Percentiles rank a stretch among this genome's conserved stretches.
Conservation (phyloP, 2,113 vertebrate species). For the Sebastes fasciatus region DNA sequence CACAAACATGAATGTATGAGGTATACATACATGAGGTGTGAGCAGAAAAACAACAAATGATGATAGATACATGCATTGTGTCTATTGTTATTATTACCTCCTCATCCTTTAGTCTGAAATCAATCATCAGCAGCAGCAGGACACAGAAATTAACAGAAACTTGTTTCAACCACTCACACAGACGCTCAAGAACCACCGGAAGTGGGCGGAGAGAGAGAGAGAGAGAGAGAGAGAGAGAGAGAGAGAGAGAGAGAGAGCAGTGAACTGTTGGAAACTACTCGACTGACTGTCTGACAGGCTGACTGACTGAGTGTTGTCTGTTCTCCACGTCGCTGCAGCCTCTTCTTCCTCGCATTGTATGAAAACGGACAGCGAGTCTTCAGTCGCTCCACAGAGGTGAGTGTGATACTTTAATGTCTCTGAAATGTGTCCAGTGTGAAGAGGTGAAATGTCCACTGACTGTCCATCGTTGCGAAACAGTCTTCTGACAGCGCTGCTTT, state of each 20-base stretch:
- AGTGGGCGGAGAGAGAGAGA: slow-evolving; percentile 71
- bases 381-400: slow-evolving; percentile 72
- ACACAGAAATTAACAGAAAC: slow-evolving; percentile 22
- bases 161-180: slow-evolving; percentile 19
- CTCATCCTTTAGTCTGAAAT: not conserved
- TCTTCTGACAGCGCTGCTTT: slow-evolving; percentile 74
- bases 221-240: slow-evolving; percentile 16
- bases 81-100: not conserved
- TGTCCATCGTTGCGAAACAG: slow-evolving; percentile 58
- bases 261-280: slow-evolving; percentile 74
- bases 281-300: slow-evolving; percentile 3
- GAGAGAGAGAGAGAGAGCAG: slow-evolving; percentile 56
- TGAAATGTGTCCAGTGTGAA: not conserved
- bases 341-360: slow-evolving; percentile 68
- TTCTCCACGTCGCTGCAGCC: slow-evolving; percentile 54
- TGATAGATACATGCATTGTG: too few relatives aligned
- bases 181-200: slow-evolving; percentile 72
- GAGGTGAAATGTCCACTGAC: not conserved
- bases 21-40: not conserved
- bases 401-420: slow-evolving; percentile 18
- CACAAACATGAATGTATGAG: too few relatives aligned
- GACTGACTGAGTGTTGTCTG: slow-evolving; percentile 51
- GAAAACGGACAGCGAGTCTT: slow-evolving; percentile 58
- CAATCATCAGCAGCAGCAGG: not conserved
- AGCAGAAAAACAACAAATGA: not conserved